phyloP scores from a whole-genome alignment of 2,888 invertebrate species.

The Saturnia pavonia region DNA sequence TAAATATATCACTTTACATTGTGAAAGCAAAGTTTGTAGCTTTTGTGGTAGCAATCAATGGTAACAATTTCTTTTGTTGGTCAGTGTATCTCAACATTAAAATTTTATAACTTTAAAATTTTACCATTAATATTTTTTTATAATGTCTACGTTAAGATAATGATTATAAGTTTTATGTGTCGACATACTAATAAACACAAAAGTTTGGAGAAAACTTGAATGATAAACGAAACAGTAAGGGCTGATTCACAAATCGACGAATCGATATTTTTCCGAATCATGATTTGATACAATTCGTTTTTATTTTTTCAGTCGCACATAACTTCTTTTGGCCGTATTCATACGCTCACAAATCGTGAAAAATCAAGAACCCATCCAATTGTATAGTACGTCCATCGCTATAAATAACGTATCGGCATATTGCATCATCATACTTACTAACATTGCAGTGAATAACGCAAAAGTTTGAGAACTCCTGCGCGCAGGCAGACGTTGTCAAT shows the following conservation, averaged over 20 bases:
- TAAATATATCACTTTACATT: constrained; percentile 79
- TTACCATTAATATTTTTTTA: background rate
- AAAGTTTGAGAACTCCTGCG: constrained; percentile 54
- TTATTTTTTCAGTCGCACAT: too few species aligned
- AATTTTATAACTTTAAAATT: background rate
- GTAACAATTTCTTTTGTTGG: constrained; percentile 51
- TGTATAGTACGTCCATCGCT: too few species aligned
- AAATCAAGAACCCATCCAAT: too few species aligned
- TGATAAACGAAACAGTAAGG: too few species aligned
- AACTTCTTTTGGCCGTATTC: too few species aligned
- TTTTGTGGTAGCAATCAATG: constrained; percentile 75
- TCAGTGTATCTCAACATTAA: constrained; percentile 54
- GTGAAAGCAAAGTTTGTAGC: constrained; percentile 66
- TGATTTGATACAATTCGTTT: too few species aligned
- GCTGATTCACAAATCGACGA: too few species aligned
- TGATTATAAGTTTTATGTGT: background rate
- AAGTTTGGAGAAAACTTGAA: too few species aligned
- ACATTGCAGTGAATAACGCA: background rate
- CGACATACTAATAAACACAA: too few species aligned
- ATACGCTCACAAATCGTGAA: too few species aligned
- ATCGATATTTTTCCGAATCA: too few species aligned
- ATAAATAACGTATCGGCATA: background rate
- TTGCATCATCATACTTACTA: background rate
- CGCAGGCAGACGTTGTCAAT: constrained; percentile 55
- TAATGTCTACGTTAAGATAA: background rate